phyloP scores from a whole-genome alignment of 2,113 vertebrate genomes.

The Odocoileus hemionus region DNA sequence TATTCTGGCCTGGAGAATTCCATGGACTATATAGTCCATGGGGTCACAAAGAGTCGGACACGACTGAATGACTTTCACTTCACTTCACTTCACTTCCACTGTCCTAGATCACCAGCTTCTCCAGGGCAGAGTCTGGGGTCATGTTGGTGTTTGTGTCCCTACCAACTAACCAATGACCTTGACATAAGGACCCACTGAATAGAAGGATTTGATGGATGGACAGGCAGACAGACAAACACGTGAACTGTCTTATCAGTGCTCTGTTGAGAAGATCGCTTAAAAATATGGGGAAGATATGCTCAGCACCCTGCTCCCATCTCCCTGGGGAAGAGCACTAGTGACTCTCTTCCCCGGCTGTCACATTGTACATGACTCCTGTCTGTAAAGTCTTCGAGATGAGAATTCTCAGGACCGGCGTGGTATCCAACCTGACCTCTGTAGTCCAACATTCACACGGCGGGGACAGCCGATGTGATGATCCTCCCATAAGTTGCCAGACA shows the following conservation, averaged over 20 bases:
- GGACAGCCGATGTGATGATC: background rate
- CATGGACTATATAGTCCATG: background rate
- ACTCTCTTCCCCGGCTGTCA: background rate
- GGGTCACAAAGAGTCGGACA: background rate
- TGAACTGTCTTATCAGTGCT: background rate
- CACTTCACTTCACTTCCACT: background rate
- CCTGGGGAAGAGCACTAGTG: background rate
- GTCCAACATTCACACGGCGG: background rate
- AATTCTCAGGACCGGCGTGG: background rate
- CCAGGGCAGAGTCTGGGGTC: background rate
- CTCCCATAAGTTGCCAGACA: background rate
- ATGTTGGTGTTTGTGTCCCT: background rate
- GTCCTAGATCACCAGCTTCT: background rate
- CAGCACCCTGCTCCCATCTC: background rate
- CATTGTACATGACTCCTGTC: background rate
- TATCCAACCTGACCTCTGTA: background rate
- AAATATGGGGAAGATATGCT: background rate
- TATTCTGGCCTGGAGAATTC: background rate
- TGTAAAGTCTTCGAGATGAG: background rate
- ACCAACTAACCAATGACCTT: background rate
- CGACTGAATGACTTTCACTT: background rate
- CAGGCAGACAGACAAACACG: background rate
- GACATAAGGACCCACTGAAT: background rate
- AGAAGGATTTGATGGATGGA: background rate
- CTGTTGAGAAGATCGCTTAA: background rate